Conservation (phyloP, 2,113 vertebrate genomes). For the Ptilonorhynchus violaceus region DNA sequence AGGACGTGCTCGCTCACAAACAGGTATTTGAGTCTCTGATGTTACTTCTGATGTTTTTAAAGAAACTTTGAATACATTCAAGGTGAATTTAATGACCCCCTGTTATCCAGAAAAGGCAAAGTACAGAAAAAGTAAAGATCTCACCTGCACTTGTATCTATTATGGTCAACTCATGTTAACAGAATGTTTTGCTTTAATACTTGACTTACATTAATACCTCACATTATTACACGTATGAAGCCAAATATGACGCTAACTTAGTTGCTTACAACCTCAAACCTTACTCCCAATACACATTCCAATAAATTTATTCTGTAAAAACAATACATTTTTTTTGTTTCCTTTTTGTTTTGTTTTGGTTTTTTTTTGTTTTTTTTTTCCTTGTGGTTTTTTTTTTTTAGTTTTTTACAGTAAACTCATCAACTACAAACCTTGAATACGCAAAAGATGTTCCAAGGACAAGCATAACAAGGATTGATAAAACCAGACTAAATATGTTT, state of each 20-base stretch:
- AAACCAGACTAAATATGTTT: slow-evolving; percentile 77
- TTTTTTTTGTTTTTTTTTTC: slow-evolving; percentile 43
- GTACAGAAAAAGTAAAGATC: slow-evolving; percentile 66
- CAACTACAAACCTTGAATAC: slow-evolving; percentile 93
- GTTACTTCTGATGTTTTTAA: not conserved
- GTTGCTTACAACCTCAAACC: slow-evolving; percentile 79
- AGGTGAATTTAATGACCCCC: slow-evolving; percentile 60
- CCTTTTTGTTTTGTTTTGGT: slow-evolving; percentile 54
- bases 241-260: slow-evolving; percentile 79
- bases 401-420: slow-evolving; percentile 86
- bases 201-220: slow-evolving; percentile 81
- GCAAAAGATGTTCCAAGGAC: slow-evolving; percentile 85
- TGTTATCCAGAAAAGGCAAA: slow-evolving; percentile 56
- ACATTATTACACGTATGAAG: slow-evolving; percentile 81
- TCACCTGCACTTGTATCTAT: slow-evolving; percentile 74
- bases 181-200: slow-evolving; percentile 81
- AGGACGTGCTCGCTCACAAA: not conserved
- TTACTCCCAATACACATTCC: slow-evolving; percentile 87
- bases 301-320: slow-evolving; percentile 98
- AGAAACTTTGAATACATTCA: slow-evolving; percentile 59
- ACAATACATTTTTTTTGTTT: slow-evolving; percentile 88
- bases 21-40: not conserved
- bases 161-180: slow-evolving; percentile 76
- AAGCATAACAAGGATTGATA: slow-evolving; percentile 82
- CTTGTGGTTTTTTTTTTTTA: slow-evolving; percentile 51